Evolutionary conservation across 2,888 invertebrate species (phyloP), one percentile per base, ranked within the genome.

Genomic region (Andrena trimmerana): DNA sequence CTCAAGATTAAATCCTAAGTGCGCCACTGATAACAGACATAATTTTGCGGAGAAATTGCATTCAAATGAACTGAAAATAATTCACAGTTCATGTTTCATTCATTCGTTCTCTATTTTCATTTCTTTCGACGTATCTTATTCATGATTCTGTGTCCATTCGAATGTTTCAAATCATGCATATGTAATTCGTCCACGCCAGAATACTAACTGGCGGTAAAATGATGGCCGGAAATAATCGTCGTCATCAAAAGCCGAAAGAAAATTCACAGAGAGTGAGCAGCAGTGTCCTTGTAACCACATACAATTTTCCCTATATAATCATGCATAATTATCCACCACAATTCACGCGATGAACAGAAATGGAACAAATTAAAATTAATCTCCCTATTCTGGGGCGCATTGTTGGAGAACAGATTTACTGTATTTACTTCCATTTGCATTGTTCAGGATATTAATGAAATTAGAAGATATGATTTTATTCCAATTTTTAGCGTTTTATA

Each of bases 311-410:
- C 33, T 36, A 63, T 20, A 24, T 36, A 63, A 63, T 36, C 36
- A 63, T 63, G 36, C 13, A 36, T 36, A 66, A 66, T 52, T 66
- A 16, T 48, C 62, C 60, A 13, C 57, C 57, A 27, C 57, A 24
- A 57, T 57, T 57, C 57, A 27, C 24, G 27, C 57, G 57, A 20
- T 24, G 57, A 57, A 42, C 63, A 36, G 63, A 63, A 63, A 63
- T 20, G 36, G 16, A 20, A 36, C 63, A 24, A 63, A 63, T 63
- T 33, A 75, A 75, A 66, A 29, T 57, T 69, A 29, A n/a, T 52
- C 8, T 20, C 20, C 20, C 52, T 52, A 52, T 52, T 20, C 52
- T 52, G 20, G 7, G n/a, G 0, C 52, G 20, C 52, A 20, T 20
- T 52, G 52, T 20, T 7, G 1, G 52, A 20, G 52, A n/a, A 52